These are phyloP conservation scores for Harmothoe impar DNA, from an alignment of 2,888 invertebrate genomes.

Conservation along the genomic window DNA sequence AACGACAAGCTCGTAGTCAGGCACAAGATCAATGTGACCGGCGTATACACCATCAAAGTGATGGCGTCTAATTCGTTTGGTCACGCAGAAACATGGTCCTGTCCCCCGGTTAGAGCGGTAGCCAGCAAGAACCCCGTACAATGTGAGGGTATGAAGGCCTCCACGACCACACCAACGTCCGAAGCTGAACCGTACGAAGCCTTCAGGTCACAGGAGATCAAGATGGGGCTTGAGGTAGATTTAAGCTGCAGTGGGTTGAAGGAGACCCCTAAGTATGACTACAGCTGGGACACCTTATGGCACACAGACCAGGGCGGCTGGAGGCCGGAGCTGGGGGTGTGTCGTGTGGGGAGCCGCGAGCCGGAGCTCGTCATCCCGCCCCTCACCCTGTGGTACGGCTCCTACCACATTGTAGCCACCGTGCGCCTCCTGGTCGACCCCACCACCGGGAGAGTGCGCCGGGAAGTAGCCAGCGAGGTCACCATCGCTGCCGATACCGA, in stretches of 20 bases:
- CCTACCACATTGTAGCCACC: conserved; percentile 76
- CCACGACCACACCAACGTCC: conserved; percentile 7
- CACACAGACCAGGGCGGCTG: conserved; percentile 63
- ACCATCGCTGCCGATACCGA: neutral
- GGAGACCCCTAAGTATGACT: conserved; percentile 61
- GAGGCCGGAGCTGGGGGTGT: conserved; percentile 70
- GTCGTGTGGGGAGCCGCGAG: conserved; percentile 62
- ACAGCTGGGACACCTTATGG: conserved; percentile 72
- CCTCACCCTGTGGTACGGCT: conserved; percentile 72
- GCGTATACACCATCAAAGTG: conserved; percentile 74
- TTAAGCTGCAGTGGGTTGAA: neutral
- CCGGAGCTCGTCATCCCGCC: conserved; percentile 64
- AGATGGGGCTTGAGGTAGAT: neutral
- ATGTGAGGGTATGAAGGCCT: conserved; percentile 58
- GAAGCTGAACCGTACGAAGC: conserved; percentile 58
- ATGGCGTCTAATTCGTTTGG: conserved; percentile 77
- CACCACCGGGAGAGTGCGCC: neutral
- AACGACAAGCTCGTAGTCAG: conserved; percentile 59
- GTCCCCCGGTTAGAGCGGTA: conserved; percentile 77
- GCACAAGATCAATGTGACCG: conserved; percentile 68
- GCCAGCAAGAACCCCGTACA: neutral
- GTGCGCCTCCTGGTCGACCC: conserved; percentile 69
- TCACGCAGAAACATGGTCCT: conserved; percentile 73
- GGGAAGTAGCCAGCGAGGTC: neutral
- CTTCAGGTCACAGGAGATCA: conserved; percentile 64